phyloP scores from a whole-genome alignment of 2,113 vertebrate genomes.

The Urocynchramus pylzowi region DNA sequence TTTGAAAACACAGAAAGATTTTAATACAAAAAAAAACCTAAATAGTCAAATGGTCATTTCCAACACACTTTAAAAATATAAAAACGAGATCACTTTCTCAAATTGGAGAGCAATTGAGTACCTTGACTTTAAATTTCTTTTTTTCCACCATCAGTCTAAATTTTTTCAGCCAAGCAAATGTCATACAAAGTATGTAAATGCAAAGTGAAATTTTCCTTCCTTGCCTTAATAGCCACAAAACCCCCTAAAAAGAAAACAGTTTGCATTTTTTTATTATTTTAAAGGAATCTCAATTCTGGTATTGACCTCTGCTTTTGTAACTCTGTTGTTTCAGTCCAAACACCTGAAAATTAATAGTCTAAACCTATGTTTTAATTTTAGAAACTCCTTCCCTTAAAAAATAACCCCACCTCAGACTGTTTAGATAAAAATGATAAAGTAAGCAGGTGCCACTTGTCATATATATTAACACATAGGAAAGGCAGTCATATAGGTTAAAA shows the following conservation, averaged over 20 bases:
- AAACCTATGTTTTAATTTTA: background rate
- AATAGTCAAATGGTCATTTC: background rate
- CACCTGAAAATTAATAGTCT: background rate
- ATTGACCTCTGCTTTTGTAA: background rate
- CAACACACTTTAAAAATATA: background rate
- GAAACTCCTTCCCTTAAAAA: background rate
- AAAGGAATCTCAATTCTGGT: background rate
- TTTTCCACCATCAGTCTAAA: background rate
- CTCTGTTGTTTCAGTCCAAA: background rate
- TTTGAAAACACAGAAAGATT: background rate
- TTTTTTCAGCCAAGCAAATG: background rate
- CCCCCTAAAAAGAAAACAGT: rapidly evolving
- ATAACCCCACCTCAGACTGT: rapidly evolving
- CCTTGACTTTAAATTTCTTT: background rate
- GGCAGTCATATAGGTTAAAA: background rate
- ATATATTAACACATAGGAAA: background rate
- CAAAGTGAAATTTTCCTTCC: background rate
- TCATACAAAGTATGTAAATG: rapidly evolving
- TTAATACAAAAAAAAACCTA: background rate
- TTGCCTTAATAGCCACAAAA: background rate
- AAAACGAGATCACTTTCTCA: background rate
- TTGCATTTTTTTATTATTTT: background rate
- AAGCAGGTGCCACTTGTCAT: rapidly evolving
- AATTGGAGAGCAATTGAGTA: background rate
- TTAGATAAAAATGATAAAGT: background rate